A percentile compares a stretch with the other conserved stretches of the same genome.
Conservation (phyloP, 2,888 invertebrate genomes). For the Lymantria monacha region DNA sequence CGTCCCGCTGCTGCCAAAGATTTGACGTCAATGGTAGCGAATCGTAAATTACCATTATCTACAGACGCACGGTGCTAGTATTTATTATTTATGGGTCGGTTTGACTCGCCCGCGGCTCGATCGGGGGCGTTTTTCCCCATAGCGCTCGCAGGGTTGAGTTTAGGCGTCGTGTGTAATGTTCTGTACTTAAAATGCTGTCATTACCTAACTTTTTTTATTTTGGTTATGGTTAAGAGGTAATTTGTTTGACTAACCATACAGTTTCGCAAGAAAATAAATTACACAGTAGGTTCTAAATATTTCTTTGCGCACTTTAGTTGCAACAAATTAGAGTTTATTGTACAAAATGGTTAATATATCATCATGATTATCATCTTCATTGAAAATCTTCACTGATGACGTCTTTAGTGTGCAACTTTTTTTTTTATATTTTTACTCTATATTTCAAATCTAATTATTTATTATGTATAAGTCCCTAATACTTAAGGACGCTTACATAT, state of each 20-base stretch:
- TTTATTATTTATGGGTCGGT: conserved; percentile 82
- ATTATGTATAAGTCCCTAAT: too few species aligned
- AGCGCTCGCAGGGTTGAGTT: conserved; percentile 51
- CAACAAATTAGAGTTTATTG: too few species aligned
- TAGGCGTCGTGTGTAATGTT: conserved; percentile 56
- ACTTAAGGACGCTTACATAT: too few species aligned
- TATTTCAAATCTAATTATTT: too few species aligned
- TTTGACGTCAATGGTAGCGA: conserved; percentile 72
- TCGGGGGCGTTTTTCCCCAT: conserved; percentile 65
- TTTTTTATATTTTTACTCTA: too few species aligned
- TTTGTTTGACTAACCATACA: neutral
- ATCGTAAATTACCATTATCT: conserved; percentile 82
- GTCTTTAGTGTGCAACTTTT: too few species aligned
- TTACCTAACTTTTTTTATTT: conserved; percentile 36
- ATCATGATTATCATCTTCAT: too few species aligned
- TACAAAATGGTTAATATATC: too few species aligned
- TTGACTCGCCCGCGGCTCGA: conserved; percentile 68
- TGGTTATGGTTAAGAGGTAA: conserved; percentile 19
- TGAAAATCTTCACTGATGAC: too few species aligned
- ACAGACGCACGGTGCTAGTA: conserved; percentile 76
- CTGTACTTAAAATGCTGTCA: conserved; percentile 40
- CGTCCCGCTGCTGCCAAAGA: conserved; percentile 65
- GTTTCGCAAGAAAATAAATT: neutral
- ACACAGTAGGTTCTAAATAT: neutral
- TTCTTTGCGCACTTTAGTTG: neutral